Conservation (phyloP, 2,797 vertebrate species). For the Ficedula albicollis region DNA sequence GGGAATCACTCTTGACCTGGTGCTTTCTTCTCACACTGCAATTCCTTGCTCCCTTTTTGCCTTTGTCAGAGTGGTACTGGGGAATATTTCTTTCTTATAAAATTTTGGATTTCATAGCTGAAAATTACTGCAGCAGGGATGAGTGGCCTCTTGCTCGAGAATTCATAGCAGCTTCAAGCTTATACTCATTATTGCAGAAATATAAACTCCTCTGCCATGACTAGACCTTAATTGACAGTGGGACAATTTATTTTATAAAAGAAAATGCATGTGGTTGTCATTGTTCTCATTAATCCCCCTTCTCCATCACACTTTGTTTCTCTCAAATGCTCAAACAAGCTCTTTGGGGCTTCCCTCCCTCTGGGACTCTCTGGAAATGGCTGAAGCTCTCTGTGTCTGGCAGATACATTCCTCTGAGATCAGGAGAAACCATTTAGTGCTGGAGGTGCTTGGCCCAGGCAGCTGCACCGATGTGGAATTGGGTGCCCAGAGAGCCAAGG, state of each 20-base stretch:
- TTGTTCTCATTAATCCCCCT: not conserved
- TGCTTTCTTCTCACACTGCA: not conserved
- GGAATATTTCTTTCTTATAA: not conserved
- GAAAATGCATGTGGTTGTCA: not conserved
- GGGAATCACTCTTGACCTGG: not conserved
- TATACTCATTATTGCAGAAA: not conserved
- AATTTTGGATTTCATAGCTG: not conserved
- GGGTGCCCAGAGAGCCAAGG: not conserved
- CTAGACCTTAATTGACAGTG: not conserved
- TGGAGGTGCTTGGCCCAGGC: not conserved
- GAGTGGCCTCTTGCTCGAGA: not conserved
- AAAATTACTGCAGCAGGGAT: not conserved
- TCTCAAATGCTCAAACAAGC: not conserved
- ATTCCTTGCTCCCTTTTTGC: not conserved
- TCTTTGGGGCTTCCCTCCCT: not conserved
- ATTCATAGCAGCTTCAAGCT: not conserved
- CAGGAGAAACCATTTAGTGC: not conserved
- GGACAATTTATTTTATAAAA: not conserved
- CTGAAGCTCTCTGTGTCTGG: not conserved
- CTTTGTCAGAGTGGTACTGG: not conserved
- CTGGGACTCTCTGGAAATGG: not conserved
- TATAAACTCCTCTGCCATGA: not conserved
- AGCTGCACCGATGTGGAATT: not conserved
- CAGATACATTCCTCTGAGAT: rapidly evolving
- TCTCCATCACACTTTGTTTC: not conserved